Evolutionary conservation across 2,113 vertebrate species (phyloP).

Genomic region (Scolopax mira): DNA sequence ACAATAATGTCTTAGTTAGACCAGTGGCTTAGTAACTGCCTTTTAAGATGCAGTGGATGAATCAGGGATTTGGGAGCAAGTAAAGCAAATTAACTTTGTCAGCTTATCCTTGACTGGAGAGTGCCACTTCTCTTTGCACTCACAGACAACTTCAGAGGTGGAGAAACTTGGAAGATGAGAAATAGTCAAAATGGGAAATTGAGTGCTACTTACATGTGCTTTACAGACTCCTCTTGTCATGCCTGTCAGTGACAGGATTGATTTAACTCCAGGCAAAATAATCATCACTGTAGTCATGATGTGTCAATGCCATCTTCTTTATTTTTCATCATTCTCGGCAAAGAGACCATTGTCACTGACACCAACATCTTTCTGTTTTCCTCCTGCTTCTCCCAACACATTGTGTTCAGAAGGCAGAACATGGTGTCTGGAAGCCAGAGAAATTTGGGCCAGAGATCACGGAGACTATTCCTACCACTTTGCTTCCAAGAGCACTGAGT

Average conservation of each 20-base stretch:
- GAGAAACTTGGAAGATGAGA: background rate
- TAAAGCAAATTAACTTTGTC: constrained; percentile 21
- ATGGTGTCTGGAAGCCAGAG: background rate
- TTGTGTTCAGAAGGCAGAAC: background rate
- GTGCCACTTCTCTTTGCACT: background rate
- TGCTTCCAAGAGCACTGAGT: background rate
- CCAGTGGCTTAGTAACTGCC: constrained; percentile 15
- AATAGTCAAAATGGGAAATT: constrained; percentile 22
- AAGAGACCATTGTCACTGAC: background rate
- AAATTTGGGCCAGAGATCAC: background rate
- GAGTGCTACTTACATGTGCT: background rate
- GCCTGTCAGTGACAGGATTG: background rate
- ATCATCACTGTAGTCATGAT: background rate
- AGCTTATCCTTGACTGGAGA: background rate
- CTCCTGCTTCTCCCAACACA: background rate
- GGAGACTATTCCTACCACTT: background rate
- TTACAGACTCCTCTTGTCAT: background rate
- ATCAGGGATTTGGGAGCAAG: constrained; percentile 10
- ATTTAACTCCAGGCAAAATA: constrained; percentile 12
- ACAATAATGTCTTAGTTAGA: constrained; percentile 11
- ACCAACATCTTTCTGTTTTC: background rate
- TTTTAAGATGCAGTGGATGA: constrained; percentile 17
- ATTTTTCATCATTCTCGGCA: background rate
- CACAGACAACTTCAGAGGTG: background rate
- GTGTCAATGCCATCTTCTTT: background rate